Base-by-base conservation (phyloP, 2,888 invertebrate genomes). In the Eurytoma adleriae region DNA sequence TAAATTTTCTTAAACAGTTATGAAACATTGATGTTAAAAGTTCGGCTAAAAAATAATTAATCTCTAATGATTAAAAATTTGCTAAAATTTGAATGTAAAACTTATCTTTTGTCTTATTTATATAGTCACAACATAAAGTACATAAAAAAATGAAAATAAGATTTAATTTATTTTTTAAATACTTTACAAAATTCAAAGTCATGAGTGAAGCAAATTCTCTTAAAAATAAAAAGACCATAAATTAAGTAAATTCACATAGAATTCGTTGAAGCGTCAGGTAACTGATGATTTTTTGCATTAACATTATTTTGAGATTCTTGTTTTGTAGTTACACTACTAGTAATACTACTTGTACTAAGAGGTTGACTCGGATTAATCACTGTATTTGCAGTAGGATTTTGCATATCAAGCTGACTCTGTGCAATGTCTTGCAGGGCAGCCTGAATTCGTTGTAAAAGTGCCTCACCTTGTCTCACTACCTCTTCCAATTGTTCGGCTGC, bases 381-480 rank as follows among this genome's bases (percentile, higher is more conserved):
- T 54, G 92, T 92, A 16, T 93, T 92, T 1, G 92, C 89, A 0
- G 92, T 91, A 3, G 93, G 93, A 88, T 95, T 95, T 87, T 96
- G 96, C 96, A 97, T 97, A 86, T 97, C 96, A 0, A 98, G 92
- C 87, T 98, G 97, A 68, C 96, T 95, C 89, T 97, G 96, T 0
- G 97, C 97, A 78, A 99, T 98, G 88, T 98, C 98, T 87, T 97
- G 96, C 0, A 99, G 92, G 0, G 98, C 97, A 14, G 95, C 94
- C 91, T 98, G 98, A 70, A 99, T 97, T 89, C 96, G 95, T 86
- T 96, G 96, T 54, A 99, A 91, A 1, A 98, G 91, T 24, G 94
- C 93, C 91, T 99, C 98, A 0, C 98, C 98, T 90, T 95, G 94
- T 67, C 94, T 93, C 0, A 98, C 98, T 18, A 97, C 93, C 87